phyloP scores from a whole-genome alignment of 1,140 invertebrate species.

The Pogonomyrmex barbatus region DNA sequence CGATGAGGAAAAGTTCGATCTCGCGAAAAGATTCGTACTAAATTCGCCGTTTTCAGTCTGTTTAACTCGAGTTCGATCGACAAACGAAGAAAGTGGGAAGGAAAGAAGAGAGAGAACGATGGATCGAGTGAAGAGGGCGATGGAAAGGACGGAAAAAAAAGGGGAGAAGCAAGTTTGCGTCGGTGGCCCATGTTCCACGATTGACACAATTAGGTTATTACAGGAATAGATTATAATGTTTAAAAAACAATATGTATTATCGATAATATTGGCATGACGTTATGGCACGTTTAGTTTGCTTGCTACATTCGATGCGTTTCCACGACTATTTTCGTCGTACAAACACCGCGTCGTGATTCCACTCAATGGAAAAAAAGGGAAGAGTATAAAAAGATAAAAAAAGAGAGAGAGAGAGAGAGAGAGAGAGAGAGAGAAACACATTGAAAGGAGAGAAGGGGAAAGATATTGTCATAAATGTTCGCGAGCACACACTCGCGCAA shows the following conservation, averaged over 20 bases:
- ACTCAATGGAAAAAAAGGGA: conserved; percentile 28
- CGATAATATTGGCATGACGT: conserved; percentile 85
- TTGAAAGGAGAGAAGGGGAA: conserved; percentile 26
- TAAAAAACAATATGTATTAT: conserved; percentile 82
- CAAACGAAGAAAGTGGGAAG: conserved; percentile 55
- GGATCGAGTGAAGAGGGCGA: conserved; percentile 18
- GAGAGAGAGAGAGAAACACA: not conserved
- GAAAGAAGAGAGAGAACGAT: conserved; percentile 19
- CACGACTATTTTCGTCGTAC: conserved; percentile 78
- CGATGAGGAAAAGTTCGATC: conserved; percentile 8
- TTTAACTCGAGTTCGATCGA: conserved; percentile 49
- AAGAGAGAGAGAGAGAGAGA: not conserved
- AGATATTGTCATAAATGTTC: conserved; percentile 38
- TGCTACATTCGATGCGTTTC: conserved; percentile 80
- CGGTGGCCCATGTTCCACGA: conserved; percentile 36
- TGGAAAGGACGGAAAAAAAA: conserved; percentile 38
- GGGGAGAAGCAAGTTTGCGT: not conserved
- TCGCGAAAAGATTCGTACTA: conserved; percentile 23
- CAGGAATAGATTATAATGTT: conserved; percentile 75
- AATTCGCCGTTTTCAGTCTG: conserved; percentile 50
- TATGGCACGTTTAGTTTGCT: conserved; percentile 84
- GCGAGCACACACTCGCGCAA: conserved; percentile 13
- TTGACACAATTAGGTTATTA: conserved; percentile 77
- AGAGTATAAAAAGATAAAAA: conserved; percentile 1
- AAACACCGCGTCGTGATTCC: conserved; percentile 74